phyloP scores from a whole-genome alignment of 2,888 invertebrate species.

The Lasioglossum oenotherae region DNA sequence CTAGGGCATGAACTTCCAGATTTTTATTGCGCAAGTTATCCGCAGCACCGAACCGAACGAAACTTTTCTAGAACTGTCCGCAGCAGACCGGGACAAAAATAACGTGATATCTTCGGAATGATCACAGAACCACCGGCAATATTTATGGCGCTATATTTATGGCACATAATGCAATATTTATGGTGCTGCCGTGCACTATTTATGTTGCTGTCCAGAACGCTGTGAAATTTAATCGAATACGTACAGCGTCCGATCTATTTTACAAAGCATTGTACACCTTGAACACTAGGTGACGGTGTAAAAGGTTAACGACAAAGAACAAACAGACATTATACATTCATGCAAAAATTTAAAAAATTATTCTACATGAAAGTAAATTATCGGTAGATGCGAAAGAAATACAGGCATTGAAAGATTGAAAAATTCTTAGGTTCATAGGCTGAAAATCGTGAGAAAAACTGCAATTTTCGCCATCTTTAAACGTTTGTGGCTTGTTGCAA shows the following conservation, averaged over 20 bases:
- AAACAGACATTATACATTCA: background rate
- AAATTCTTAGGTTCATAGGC: too few species aligned
- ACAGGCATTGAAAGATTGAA: too few species aligned
- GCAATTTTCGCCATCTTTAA: too few species aligned
- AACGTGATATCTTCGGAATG: slow-evolving; percentile 1
- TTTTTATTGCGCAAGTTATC: background rate
- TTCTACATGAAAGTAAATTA: too few species aligned
- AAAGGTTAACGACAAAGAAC: background rate
- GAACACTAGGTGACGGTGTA: background rate
- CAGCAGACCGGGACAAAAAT: background rate
- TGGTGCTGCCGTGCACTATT: slow-evolving; percentile 61
- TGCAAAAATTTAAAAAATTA: background rate
- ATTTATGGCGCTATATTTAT: slow-evolving; percentile 63
- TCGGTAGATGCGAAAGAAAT: too few species aligned
- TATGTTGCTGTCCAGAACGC: slow-evolving; percentile 51
- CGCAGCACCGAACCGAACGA: background rate
- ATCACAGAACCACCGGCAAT: background rate
- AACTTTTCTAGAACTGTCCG: background rate
- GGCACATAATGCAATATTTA: slow-evolving; percentile 49
- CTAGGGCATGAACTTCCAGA: background rate
- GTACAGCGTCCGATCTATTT: slow-evolving; percentile 47
- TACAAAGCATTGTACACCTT: slow-evolving; percentile 56
- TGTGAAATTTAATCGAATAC: slow-evolving; percentile 70
- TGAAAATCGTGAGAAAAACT: too few species aligned
- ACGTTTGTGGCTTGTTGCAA: too few species aligned